phyloP scores from a whole-genome alignment of 1,140 invertebrate species.

The Tetragnatha versicolor region DNA sequence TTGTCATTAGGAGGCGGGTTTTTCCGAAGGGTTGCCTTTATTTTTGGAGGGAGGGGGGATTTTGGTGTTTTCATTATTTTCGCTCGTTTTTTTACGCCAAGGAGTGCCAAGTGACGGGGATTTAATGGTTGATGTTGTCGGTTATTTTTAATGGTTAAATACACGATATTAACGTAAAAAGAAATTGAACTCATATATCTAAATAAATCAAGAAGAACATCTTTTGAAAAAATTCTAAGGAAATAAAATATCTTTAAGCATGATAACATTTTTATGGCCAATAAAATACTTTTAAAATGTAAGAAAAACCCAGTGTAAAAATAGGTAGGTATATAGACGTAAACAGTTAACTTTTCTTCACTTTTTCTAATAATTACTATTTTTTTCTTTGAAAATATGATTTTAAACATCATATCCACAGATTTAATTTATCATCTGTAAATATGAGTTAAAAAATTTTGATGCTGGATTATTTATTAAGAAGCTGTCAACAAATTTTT shows the following conservation, averaged over 20 bases:
- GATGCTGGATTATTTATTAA: background rate
- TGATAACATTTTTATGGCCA: background rate
- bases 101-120: slow-evolving; percentile 32
- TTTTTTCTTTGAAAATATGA: background rate
- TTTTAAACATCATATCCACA: background rate
- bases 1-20: slow-evolving; percentile 54
- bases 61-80: slow-evolving; percentile 38
- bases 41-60: slow-evolving; percentile 10
- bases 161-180: slow-evolving; percentile 11
- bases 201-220: slow-evolving; percentile 26
- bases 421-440: background rate
- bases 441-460: background rate
- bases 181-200: slow-evolving; percentile 25
- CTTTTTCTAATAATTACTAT: background rate
- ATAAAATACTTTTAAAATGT: background rate
- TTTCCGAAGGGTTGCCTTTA: slow-evolving; percentile 30
- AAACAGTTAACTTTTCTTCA: background rate
- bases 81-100: slow-evolving; percentile 42
- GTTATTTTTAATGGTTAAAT: slow-evolving; percentile 38
- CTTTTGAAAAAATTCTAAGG: background rate
- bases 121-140: slow-evolving; percentile 11
- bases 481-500: background rate
- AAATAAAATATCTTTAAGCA: background rate
- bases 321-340: background rate
- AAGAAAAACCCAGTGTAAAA: too few species aligned